Evolutionary conservation across 2,888 invertebrate genomes (phyloP).

Genomic region (Xylophagus ater): DNA sequence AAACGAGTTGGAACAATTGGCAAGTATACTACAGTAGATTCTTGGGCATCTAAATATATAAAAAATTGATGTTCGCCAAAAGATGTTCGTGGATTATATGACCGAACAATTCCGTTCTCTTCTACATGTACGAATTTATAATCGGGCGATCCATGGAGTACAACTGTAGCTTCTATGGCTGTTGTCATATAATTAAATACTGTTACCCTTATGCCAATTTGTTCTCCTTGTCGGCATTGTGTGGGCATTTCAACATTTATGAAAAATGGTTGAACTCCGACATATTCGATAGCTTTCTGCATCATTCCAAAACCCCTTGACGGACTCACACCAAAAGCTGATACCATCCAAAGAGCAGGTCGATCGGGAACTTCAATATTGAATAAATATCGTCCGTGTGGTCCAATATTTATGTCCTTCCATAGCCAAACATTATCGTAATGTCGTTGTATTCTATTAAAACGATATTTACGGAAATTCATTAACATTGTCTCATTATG

Average conservation of each 20-base stretch:
- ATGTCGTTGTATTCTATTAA: constrained; percentile 78
- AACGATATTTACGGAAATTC: constrained; percentile 65
- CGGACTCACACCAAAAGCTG: constrained; percentile 83
- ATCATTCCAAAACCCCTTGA: constrained; percentile 80
- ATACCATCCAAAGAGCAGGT: constrained; percentile 88
- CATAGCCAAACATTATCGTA: constrained; percentile 95
- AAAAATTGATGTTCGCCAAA: constrained; percentile 93
- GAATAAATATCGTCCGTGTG: constrained; percentile 80
- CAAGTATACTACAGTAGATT: constrained; percentile 72
- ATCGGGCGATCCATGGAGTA: constrained; percentile 70
- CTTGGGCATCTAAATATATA: constrained; percentile 69
- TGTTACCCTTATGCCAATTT: constrained; percentile 81
- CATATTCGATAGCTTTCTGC: constrained; percentile 68
- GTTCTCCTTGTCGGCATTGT: constrained; percentile 77
- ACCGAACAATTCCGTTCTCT: constrained; percentile 70
- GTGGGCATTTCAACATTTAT: constrained; percentile 89
- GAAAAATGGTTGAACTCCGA: constrained; percentile 85
- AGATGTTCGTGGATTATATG: constrained; percentile 82
- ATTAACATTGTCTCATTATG: constrained; percentile 57
- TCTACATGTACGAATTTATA: constrained; percentile 90
- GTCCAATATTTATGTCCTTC: constrained; percentile 87
- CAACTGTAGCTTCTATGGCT: constrained; percentile 75
- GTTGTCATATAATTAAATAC: constrained; percentile 89
- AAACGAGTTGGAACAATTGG: constrained; percentile 77
- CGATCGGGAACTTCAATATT: constrained; percentile 71